A percentile compares a stretch with the other conserved stretches of the same genome.
These are phyloP conservation scores for Buathra laborator DNA, from an alignment of 2,888 invertebrate genomes.

Conservation along the genomic window DNA sequence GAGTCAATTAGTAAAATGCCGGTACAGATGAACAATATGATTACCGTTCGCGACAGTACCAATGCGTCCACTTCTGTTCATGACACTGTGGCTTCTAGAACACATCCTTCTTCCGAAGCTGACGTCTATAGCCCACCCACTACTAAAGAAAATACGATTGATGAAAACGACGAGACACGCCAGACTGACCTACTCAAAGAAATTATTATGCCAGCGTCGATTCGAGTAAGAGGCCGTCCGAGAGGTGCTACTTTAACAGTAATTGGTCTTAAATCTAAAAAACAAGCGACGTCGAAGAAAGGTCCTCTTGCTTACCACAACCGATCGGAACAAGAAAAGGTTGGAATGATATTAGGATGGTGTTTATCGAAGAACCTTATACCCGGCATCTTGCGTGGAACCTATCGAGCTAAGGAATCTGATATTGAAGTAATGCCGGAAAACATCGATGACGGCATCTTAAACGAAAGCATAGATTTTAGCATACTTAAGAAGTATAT, in stretches of 20 bases:
- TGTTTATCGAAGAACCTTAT: too few species aligned
- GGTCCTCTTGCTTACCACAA: constrained; percentile 2
- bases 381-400: too few species aligned
- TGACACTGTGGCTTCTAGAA: background rate
- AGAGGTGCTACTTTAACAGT: constrained; percentile 17
- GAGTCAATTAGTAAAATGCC: too few species aligned
- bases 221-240: constrained; percentile 24
- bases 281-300: background rate
- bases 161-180: background rate
- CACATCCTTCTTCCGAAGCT: background rate
- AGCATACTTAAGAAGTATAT: constrained; percentile 4
- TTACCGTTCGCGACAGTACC: background rate
- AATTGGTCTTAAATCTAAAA: constrained; percentile 11
- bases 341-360: background rate
- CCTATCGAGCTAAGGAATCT: background rate
- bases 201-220: constrained; percentile 33
- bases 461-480: background rate
- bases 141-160: background rate
- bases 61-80: background rate
- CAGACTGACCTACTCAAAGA: background rate
- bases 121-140: background rate
- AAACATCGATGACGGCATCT: constrained; percentile 12
- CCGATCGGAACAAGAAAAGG: background rate
- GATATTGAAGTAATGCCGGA: constrained; percentile 6
- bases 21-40: too few species aligned